Evolutionary conservation across 1,140 invertebrate species (phyloP).

Genomic region (Latrodectus geometricus): DNA sequence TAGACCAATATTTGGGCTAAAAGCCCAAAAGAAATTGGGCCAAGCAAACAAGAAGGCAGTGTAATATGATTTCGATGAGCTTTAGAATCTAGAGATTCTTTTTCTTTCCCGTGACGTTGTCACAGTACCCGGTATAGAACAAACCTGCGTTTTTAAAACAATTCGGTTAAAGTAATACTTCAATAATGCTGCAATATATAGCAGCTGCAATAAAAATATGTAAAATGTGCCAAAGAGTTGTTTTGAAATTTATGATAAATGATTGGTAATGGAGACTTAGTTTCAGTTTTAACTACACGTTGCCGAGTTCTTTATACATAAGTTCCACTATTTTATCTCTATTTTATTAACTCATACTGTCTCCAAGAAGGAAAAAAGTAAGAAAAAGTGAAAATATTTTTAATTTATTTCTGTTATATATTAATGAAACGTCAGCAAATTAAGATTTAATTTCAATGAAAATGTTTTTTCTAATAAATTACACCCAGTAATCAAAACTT

Average conservation of each 20-base stretch:
- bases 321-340: too few relatives aligned
- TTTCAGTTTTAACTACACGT: too few relatives aligned
- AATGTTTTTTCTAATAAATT: too few relatives aligned
- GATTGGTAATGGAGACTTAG: too few relatives aligned
- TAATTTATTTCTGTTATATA: too few relatives aligned
- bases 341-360: too few relatives aligned
- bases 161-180: neutral
- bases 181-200: neutral
- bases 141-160: neutral
- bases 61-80: constrained; percentile 21
- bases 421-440: too few relatives aligned
- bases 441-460: too few relatives aligned
- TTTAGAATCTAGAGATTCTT: neutral
- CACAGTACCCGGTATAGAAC: neutral
- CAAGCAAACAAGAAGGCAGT: constrained; percentile 41
- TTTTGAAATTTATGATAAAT: neutral
- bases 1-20: constrained; percentile 24
- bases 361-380: too few relatives aligned
- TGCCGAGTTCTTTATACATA: too few relatives aligned
- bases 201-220: neutral
- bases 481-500: too few relatives aligned
- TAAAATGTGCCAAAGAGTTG: neutral
- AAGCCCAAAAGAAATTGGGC: constrained; percentile 8
- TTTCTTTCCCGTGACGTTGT: neutral
- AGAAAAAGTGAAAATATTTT: too few relatives aligned